These are phyloP conservation scores for Teleiodes luculella DNA, from an alignment of 2,888 invertebrate species.

Conservation along the genomic window DNA sequence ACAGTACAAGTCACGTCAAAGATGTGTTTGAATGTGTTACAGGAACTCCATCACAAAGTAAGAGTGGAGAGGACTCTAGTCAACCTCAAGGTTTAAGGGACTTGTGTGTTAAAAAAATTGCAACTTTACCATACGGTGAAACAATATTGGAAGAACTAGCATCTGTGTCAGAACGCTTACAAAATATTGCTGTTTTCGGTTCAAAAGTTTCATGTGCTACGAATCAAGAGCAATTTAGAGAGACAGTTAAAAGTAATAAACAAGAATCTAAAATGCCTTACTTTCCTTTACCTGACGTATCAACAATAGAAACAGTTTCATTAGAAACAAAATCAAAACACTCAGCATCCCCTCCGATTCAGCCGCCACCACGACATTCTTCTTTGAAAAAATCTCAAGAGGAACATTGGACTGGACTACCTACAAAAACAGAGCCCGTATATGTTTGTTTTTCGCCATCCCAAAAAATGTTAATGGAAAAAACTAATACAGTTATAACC, in stretches of 20 bases:
- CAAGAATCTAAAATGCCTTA: conserved; percentile 55
- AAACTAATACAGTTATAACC: conserved; percentile 66
- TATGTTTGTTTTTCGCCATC: conserved; percentile 86
- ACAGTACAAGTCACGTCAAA: conserved; percentile 54
- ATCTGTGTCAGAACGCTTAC: conserved; percentile 77
- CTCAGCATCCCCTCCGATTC: conserved; percentile 57
- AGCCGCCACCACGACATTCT: conserved; percentile 54
- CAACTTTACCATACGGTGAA: conserved; percentile 83
- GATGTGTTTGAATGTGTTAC: conserved; percentile 67
- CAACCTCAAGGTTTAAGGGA: conserved; percentile 79
- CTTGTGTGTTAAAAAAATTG: conserved; percentile 81
- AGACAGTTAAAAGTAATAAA: not conserved
- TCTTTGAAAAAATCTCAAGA: conserved; percentile 63
- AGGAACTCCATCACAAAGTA: conserved; percentile 40
- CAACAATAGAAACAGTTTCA: conserved; percentile 64
- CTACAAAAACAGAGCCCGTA: conserved; percentile 78
- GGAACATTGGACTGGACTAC: conserved; percentile 79
- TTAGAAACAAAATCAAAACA: conserved; percentile 40
- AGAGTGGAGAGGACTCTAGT: conserved; percentile 24
- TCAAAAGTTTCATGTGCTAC: conserved; percentile 18
- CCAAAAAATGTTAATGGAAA: conserved; percentile 80
- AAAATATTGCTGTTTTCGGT: conserved; percentile 52
- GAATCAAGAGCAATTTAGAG: not conserved
- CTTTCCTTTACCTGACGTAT: conserved; percentile 66
- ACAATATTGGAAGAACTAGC: conserved; percentile 84